Evolutionary conservation across 2,888 invertebrate species (phyloP), one percentile per base, ranked within the genome.

Genomic region (Drosophila limbata): DNA sequence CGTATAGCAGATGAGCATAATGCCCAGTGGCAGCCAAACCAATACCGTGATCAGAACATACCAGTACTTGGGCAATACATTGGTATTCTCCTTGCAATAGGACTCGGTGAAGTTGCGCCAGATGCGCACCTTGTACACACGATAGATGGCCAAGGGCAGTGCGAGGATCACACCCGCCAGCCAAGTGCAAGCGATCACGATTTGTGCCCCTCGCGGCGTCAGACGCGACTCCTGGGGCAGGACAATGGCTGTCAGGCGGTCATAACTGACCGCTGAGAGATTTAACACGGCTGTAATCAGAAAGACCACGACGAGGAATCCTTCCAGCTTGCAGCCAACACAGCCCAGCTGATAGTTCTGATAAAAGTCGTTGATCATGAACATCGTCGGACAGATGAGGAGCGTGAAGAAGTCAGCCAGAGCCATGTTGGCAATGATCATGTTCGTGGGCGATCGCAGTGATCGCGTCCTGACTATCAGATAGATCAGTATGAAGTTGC

Each of bases 231-330:
- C 95, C 81, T 94, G 93, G 0, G 96, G 96, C 63, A 96, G 91
- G 0, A 96, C 95, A 42, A 97, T 96, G 8, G 96, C 96, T 3
- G 96, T 96, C 25, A 97, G 93, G 19, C 97, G 94, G 90, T 97
- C 97, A 87, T 96, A 97, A 53, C 96, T 96, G 0, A 97, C 96
- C 21, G 95, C 94, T 37, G 96, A 95, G 65, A 97, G 93, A 64
- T 96, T 97, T 69, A 96, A 94, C 0, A 97, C 96, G 48, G 96
- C 95, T 3, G 96, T 95, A 55, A 97, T 93, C 1, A 97, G 93
- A 55, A 96, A 93, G 0, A 95, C 93, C 47, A 95, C 96, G 93
- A 96, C 96, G 37, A 96, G 89, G 82, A 96, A 96, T 1, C 96
- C 96, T 91, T 97, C 97, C 79, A 95, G 94, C 77, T 95, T 94